Percentiles rank a stretch among this genome's conserved stretches.
Conservation (phyloP, 2,113 vertebrate genomes). For the Rhinoptilus africanus region DNA sequence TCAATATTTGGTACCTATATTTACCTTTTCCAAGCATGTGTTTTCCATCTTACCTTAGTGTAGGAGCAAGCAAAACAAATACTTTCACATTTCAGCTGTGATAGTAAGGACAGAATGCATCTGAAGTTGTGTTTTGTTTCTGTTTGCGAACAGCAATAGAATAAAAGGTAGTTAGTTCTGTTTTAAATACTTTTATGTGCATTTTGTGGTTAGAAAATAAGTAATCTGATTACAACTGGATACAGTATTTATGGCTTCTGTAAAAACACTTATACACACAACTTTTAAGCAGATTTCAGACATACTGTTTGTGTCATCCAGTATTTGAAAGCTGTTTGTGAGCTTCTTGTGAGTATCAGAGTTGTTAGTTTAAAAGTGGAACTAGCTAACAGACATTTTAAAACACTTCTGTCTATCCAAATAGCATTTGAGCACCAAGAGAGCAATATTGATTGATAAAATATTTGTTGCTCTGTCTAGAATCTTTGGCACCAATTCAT, state of each 20-base stretch:
- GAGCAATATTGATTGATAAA: conserved; percentile 29
- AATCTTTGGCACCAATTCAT: not conserved
- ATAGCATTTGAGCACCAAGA: not conserved
- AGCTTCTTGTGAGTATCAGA: not conserved
- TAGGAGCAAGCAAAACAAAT: not conserved
- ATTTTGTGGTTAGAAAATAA: not conserved
- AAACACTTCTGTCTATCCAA: not conserved
- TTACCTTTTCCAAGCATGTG: not conserved
- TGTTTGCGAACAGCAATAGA: not conserved
- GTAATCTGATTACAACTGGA: not conserved
- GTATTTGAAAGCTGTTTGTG: not conserved
- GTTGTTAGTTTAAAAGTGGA: not conserved
- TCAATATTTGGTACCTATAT: not conserved
- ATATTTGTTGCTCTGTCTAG: conserved; percentile 30
- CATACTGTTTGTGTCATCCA: not conserved
- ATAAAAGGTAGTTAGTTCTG: not conserved
- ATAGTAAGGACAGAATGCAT: not conserved
- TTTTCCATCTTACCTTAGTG: not conserved
- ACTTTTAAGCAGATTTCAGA: not conserved
- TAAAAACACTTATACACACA: not conserved
- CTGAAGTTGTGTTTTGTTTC: not conserved
- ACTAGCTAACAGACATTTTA: conserved; percentile 4
- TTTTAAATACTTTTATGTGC: not conserved
- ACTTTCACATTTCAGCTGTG: not conserved
- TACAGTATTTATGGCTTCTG: not conserved